Evolutionary conservation across 2,113 vertebrate species (phyloP), one percentile per base, ranked within the genome.

Genomic region (Glareola pratincola): DNA sequence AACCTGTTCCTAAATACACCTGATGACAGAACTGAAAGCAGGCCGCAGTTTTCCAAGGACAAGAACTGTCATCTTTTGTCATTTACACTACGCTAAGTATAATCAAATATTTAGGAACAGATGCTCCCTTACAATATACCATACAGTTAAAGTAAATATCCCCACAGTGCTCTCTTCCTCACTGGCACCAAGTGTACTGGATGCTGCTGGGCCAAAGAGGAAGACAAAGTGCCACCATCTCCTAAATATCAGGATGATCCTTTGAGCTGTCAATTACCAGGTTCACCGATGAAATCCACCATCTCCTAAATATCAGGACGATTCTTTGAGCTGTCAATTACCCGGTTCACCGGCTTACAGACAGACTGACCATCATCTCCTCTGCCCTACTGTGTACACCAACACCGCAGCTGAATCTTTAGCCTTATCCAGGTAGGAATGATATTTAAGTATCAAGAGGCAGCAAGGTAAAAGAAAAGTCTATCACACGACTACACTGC

Each of bases 71-170:
- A 85, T 50, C 30, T 84, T 88, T 73, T 89, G 64, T 92, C 86
- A 79, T 62, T 95, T 89, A 87, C n/a, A 73, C 48, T 89, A 67
- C 6, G 22, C 69, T 87, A 92, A 87, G 53, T 57, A 87, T 34
- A 81, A 92, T 81, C 13, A 94, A 86, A 78, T 79, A 94, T 80
- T 94, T 84, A 94, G 60, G 68, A 92, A 69, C 41, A 76, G 74
- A 90, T 2, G 1, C 30, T 91, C 34, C 60, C 67, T 91, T 89
- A 72, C 76, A 78, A 54, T 77, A 86, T n/a, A 85, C 26, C 36
- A 37, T 30, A 36, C 12, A 91, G 59, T 67, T 54, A n/a, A 78
- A 95, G 53, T 45, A 86, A 88, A 90, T 27, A 81, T 51, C n/a
- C 56, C 34, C 45, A n/a, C 30, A 53, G 72, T 39, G 39, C 24